phyloP scores from a whole-genome alignment of 2,113 vertebrate species.

The Struthio camelus region DNA sequence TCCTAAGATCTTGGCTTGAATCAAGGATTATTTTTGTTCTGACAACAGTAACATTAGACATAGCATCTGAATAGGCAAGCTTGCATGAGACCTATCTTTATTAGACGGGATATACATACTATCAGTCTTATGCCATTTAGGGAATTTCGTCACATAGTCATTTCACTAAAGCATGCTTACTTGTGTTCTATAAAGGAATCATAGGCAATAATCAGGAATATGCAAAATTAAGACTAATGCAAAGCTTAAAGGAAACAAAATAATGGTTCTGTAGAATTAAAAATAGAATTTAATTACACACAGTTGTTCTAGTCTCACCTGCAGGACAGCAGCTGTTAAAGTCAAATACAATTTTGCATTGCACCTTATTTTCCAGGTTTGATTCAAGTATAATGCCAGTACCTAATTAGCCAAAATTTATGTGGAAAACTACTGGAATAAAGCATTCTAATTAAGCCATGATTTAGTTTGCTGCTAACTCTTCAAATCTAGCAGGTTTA shows the following conservation, averaged over 20 bases:
- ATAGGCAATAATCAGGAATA: neutral
- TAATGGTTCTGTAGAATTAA: neutral
- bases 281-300: constrained; percentile 21
- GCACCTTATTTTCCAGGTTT: constrained; percentile 25
- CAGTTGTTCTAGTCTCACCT: neutral
- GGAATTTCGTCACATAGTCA: neutral
- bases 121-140: neutral
- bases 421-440: neutral
- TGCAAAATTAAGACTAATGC: neutral
- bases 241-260: neutral
- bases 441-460: neutral
- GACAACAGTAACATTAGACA: neutral
- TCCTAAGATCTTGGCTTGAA: neutral
- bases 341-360: neutral
- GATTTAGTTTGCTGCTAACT: neutral
- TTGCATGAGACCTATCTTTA: neutral
- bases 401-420: neutral
- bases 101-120: neutral
- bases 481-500: neutral
- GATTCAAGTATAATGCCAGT: constrained; percentile 2
- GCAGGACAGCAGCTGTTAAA: constrained; percentile 6
- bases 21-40: neutral
- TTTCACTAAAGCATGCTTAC: neutral
- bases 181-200: neutral
- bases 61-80: neutral